phyloP scores from a whole-genome alignment of 2,113 vertebrate genomes.

The Prietella phreatophila region DNA sequence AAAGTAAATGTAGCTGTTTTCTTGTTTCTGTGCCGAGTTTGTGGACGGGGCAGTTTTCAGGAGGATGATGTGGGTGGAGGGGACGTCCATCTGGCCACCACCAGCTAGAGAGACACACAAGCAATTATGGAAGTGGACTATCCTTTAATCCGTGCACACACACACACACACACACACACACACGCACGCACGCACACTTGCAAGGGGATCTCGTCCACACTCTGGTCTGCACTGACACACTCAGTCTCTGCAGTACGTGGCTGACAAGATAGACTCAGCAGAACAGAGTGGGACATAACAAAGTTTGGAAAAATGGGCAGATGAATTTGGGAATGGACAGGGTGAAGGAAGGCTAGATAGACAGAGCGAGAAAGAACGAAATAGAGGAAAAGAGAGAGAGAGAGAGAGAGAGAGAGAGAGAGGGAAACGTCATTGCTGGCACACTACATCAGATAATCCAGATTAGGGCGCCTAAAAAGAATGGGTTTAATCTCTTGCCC shows the following conservation, averaged over 20 bases:
- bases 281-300: not conserved
- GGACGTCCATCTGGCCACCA: constrained; percentile 55
- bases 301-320: constrained; percentile 15
- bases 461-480: constrained; percentile 79
- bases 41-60: constrained; percentile 38
- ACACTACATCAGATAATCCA: constrained; percentile 76
- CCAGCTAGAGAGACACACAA: constrained; percentile 58
- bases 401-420: not conserved
- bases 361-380: constrained; percentile 48
- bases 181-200: constrained; percentile 48
- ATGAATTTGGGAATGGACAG: not conserved
- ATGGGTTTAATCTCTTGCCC: constrained; percentile 74
- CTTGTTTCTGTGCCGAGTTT: constrained; percentile 27
- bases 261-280: constrained; percentile 1
- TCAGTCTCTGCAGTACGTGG: constrained; percentile 3
- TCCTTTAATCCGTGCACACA: constrained; percentile 66
- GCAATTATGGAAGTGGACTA: constrained; percentile 71
- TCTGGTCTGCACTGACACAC: constrained; percentile 20
- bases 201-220: constrained; percentile 18
- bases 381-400: not conserved
- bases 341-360: constrained; percentile 22
- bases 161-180: constrained; percentile 48
- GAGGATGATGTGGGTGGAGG: constrained; percentile 34
- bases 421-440: constrained; percentile 67
- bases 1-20: not conserved